Evolutionary conservation across 1,140 invertebrate genomes (phyloP).

Genomic region (Diprion similis): DNA sequence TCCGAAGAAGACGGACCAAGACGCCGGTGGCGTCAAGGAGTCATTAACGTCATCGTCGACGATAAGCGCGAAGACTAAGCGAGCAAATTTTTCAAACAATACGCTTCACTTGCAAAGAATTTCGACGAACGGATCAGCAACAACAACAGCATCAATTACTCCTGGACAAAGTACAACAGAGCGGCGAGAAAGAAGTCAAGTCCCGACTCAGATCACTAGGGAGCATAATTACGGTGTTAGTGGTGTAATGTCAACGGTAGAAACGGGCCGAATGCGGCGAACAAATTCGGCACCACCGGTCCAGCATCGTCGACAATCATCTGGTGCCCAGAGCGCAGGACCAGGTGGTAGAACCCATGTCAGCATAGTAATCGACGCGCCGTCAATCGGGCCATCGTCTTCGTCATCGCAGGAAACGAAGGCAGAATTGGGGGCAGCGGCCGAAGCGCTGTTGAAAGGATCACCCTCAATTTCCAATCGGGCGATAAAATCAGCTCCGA

Average conservation of each 20-base stretch:
- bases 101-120: conserved; percentile 15
- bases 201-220: no score
- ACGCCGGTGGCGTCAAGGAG: not conserved
- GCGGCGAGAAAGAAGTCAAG: not conserved
- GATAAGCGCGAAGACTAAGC: not conserved
- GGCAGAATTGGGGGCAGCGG: no score
- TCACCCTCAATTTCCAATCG: conserved; percentile 25
- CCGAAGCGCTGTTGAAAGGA: no score
- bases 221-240: no score
- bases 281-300: conserved; percentile 50
- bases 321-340: conserved; percentile 27
- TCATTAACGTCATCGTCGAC: not conserved
- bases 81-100: conserved; percentile 15
- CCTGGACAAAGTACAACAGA: no score
- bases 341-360: conserved; percentile 35
- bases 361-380: conserved; percentile 46
- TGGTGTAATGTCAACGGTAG: not conserved
- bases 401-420: not conserved
- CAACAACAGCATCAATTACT: not conserved
- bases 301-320: conserved; percentile 20
- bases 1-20: not conserved
- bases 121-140: not conserved
- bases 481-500: conserved; percentile 48
- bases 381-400: conserved; percentile 20
- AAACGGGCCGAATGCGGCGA: conserved; percentile 29